A percentile compares a stretch with the other conserved stretches of the same genome.
Evolutionary conservation across 2,888 invertebrate species (phyloP).

Genomic region (Philaethria dido): DNA sequence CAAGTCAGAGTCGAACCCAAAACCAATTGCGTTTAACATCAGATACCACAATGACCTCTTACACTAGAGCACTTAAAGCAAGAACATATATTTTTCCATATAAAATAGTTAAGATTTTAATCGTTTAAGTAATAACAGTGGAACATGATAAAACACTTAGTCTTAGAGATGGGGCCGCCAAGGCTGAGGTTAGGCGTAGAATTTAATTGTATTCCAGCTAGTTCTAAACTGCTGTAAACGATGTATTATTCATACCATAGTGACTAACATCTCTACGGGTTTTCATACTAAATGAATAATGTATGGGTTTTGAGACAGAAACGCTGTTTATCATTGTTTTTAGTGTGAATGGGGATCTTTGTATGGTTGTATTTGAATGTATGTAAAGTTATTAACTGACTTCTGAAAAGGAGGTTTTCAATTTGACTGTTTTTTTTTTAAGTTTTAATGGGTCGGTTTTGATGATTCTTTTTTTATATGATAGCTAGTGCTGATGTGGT

Average conservation of each 20-base stretch:
- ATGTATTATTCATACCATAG: constrained; percentile 41
- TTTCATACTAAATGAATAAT: constrained; percentile 29
- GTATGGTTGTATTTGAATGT: not conserved
- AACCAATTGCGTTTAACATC: too few relatives aligned
- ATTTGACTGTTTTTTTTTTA: too few relatives aligned
- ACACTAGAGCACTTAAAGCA: not conserved
- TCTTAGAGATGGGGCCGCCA: constrained; percentile 39
- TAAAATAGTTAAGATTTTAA: constrained; percentile 9
- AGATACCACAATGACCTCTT: too few relatives aligned
- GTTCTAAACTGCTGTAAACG: constrained; percentile 35
- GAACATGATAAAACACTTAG: constrained; percentile 57
- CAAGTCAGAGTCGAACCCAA: too few relatives aligned
- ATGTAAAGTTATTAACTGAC: too few relatives aligned
- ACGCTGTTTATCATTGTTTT: constrained; percentile 15
- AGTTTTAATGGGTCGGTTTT: too few relatives aligned
- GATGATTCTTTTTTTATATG: too few relatives aligned
- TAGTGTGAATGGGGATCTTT: not conserved
- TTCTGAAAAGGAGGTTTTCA: too few relatives aligned
- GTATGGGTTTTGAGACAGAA: constrained; percentile 20
- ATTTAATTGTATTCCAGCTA: constrained; percentile 43
- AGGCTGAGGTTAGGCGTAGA: constrained; percentile 53
- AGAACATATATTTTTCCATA: constrained; percentile 8
- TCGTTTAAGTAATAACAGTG: constrained; percentile 27
- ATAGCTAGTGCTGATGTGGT: too few relatives aligned
- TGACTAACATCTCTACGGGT: constrained; percentile 28